Conservation (phyloP, 2,888 invertebrate species). For the Adela reaumurella region DNA sequence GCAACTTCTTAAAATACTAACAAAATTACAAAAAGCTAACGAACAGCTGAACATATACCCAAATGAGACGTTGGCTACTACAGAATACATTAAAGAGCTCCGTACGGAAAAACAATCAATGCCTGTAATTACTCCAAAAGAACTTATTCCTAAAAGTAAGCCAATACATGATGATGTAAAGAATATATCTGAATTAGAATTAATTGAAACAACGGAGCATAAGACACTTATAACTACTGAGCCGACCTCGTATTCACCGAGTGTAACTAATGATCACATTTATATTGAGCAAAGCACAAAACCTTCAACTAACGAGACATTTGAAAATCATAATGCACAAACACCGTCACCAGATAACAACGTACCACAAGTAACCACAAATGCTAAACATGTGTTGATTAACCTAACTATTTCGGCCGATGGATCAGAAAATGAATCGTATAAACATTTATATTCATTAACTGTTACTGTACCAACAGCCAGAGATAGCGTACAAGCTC, state of each 20-base stretch:
- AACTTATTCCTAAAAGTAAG: too few species aligned
- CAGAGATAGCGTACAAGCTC: constrained; percentile 45
- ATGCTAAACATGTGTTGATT: constrained; percentile 66
- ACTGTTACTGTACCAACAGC: constrained; percentile 76
- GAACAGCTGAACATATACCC: constrained; percentile 36
- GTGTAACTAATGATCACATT: constrained; percentile 18
- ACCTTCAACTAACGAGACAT: constrained; percentile 16
- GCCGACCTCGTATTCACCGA: constrained; percentile 13
- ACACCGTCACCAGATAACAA: constrained; percentile 23
- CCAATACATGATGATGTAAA: too few species aligned
- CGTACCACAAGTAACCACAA: constrained; percentile 27
- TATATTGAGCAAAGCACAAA: constrained; percentile 20
- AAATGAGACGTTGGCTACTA: constrained; percentile 27
- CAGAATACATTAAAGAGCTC: constrained; percentile 6
- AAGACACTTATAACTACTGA: background rate
- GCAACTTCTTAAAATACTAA: constrained; percentile 34
- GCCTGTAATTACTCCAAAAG: too few species aligned
- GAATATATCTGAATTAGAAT: background rate
- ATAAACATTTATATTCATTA: constrained; percentile 71
- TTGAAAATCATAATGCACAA: constrained; percentile 20
- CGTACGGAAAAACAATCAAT: too few species aligned
- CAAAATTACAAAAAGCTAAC: constrained; percentile 31
- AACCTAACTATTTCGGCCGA: constrained; percentile 81
- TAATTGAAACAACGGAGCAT: background rate
- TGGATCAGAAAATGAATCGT: constrained; percentile 33